Evolutionary conservation across 2,888 invertebrate species (phyloP).

Genomic region (Ceratothoa steindachneri): DNA sequence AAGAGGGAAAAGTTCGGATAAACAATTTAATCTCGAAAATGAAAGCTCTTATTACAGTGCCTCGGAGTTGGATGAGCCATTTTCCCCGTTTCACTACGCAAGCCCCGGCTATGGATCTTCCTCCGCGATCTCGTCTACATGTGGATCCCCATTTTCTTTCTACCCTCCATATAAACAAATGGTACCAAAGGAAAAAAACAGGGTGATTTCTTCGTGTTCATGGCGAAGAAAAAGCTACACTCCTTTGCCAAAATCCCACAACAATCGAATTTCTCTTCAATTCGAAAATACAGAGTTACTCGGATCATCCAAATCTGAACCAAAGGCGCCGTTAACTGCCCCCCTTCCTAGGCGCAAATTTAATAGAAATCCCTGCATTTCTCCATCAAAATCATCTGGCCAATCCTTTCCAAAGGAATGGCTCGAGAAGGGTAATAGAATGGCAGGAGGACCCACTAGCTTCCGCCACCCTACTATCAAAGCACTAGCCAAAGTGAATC

Average conservation of each 20-base stretch:
- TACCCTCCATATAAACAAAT: background rate
- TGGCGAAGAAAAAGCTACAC: background rate
- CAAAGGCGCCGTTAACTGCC: background rate
- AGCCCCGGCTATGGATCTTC: background rate
- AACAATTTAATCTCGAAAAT: constrained; percentile 15
- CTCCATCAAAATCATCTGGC: too few relatives aligned
- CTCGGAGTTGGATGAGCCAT: constrained; percentile 38
- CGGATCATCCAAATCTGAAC: background rate
- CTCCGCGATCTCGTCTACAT: background rate
- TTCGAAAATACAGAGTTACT: too few relatives aligned
- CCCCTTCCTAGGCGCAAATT: background rate
- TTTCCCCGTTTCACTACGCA: constrained; percentile 22
- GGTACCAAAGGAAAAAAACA: too few relatives aligned
- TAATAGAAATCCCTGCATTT: background rate
- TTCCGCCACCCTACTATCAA: too few relatives aligned
- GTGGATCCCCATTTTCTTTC: background rate
- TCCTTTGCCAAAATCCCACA: background rate
- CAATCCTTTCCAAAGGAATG: background rate
- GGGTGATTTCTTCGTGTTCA: too few relatives aligned
- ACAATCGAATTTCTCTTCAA: too few relatives aligned
- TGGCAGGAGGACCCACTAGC: too few relatives aligned
- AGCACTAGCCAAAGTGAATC: too few relatives aligned
- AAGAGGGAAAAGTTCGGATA: background rate
- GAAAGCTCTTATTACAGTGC: constrained; percentile 45
- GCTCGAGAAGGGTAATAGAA: background rate